Percentiles rank a stretch among this genome's conserved stretches.
phyloP scores from a whole-genome alignment of 2,797 vertebrate genomes.

The Ciconia nigra region DNA sequence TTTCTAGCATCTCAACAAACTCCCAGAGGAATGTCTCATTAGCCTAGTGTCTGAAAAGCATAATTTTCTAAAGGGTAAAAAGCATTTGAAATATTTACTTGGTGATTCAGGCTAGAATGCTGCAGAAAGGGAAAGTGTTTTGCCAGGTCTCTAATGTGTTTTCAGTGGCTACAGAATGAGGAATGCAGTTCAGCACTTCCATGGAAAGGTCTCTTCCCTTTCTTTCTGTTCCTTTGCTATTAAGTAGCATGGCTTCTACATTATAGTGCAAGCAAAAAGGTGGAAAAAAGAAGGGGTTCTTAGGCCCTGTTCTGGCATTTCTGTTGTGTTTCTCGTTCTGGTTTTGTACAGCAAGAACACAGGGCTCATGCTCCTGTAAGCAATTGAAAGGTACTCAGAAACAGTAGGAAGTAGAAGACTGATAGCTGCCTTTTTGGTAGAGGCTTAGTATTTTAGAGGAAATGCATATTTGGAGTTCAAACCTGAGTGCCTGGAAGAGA shows the following conservation, averaged over 20 bases:
- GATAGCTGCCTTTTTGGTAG: background rate
- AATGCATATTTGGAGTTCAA: background rate
- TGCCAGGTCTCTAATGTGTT: background rate
- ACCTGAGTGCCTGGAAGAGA: background rate
- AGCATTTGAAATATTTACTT: background rate
- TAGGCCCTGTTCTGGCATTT: background rate
- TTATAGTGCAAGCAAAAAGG: background rate
- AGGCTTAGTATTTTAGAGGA: background rate
- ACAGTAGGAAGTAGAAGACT: background rate
- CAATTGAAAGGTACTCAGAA: background rate
- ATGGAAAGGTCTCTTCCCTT: background rate
- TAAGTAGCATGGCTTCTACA: background rate
- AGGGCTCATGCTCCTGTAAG: background rate
- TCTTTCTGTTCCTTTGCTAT: background rate
- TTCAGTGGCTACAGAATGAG: background rate
- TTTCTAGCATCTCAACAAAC: background rate
- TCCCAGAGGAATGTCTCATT: background rate
- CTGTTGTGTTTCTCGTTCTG: background rate
- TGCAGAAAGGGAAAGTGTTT: background rate
- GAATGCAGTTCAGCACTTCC: background rate
- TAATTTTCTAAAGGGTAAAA: background rate
- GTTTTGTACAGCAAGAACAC: background rate
- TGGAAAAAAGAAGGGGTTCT: background rate
- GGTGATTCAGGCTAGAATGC: background rate
- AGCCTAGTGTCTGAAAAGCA: background rate